Conservation (phyloP, 1,140 invertebrate species). For the Lutraria rhynchaena region DNA sequence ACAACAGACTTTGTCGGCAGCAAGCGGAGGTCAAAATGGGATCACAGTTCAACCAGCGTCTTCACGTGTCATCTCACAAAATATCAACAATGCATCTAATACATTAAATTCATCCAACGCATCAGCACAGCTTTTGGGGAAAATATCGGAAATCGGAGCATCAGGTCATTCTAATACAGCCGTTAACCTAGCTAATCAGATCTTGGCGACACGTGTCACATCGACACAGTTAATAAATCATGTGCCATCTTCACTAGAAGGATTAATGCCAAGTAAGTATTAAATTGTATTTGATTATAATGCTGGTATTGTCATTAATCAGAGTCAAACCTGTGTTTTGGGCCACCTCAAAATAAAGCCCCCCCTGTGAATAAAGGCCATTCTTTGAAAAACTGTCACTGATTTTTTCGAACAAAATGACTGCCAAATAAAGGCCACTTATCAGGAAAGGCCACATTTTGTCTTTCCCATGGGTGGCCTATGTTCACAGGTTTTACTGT, state of each 20-base stretch:
- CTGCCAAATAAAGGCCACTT: too few species aligned
- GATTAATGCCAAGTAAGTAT: constrained; percentile 75
- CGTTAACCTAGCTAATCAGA: constrained; percentile 54
- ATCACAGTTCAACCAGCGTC: constrained; percentile 53
- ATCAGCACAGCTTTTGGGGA: constrained; percentile 38
- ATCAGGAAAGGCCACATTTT: too few species aligned
- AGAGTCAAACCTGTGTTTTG: too few species aligned
- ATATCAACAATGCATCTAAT: constrained; percentile 14
- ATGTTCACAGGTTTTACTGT: too few species aligned
- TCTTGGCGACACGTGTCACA: constrained; percentile 49
- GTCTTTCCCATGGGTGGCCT: too few species aligned
- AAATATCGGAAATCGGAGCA: constrained; percentile 54
- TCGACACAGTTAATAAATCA: constrained; percentile 57
- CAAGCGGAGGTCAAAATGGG: constrained; percentile 41
- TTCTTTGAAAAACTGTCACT: too few species aligned
- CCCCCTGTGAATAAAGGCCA: too few species aligned
- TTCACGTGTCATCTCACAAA: constrained; percentile 43
- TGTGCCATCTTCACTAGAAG: constrained; percentile 58
- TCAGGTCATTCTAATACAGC: constrained; percentile 45
- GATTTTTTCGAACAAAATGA: too few species aligned
- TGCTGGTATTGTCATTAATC: too few species aligned
- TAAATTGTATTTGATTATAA: too few species aligned
- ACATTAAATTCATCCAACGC: constrained; percentile 29
- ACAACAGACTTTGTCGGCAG: constrained; percentile 52
- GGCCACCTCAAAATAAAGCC: too few species aligned